Evolutionary conservation across 2,113 vertebrate genomes (phyloP).

Genomic region (Aramus guarauna): DNA sequence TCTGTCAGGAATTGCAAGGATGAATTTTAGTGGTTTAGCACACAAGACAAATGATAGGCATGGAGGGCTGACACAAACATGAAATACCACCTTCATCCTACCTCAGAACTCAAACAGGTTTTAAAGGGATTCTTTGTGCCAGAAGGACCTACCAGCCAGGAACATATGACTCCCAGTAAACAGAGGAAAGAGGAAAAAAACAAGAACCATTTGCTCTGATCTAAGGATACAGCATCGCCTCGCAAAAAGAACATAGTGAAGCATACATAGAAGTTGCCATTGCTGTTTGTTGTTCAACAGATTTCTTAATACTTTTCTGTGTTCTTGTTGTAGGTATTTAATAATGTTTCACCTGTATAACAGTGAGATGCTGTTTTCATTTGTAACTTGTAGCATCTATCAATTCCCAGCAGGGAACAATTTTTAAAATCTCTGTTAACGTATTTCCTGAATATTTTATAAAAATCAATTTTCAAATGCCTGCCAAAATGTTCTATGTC

Average conservation of each 20-base stretch:
- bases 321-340: background rate
- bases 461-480: conserved; percentile 34
- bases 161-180: background rate
- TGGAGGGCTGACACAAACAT: background rate
- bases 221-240: background rate
- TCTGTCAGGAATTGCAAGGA: conserved; percentile 1
- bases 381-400: background rate
- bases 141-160: background rate
- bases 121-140: background rate
- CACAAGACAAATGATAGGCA: background rate
- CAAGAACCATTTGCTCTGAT: background rate
- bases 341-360: background rate
- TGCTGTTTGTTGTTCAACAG: background rate
- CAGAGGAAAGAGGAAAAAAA: background rate
- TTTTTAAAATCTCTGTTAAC: background rate
- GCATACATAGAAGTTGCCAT: background rate
- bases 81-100: background rate
- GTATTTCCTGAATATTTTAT: conserved; percentile 38
- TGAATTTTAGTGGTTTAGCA: background rate
- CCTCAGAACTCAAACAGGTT: background rate
- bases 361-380: background rate
- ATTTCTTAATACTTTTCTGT: background rate
- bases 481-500: conserved; percentile 5
- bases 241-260: background rate
- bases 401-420: background rate